phyloP scores from a whole-genome alignment of 1,140 invertebrate genomes.

The Sminthurides bifidus region DNA sequence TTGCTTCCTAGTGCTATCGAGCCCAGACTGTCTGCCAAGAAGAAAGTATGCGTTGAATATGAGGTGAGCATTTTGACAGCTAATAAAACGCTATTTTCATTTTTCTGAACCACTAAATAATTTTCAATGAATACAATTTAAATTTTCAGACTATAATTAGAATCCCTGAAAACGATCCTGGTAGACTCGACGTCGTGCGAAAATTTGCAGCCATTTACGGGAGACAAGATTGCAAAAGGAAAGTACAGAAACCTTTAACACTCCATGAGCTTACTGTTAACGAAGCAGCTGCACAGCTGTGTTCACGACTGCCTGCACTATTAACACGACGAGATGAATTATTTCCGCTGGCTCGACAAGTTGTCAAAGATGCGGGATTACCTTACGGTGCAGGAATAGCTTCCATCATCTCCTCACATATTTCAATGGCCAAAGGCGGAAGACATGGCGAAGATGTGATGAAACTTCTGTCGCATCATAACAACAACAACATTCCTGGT shows the following conservation, averaged over 20 bases:
- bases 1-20: constrained; percentile 76
- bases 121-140: constrained; percentile 5
- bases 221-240: constrained; percentile 87
- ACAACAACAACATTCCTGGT: background rate
- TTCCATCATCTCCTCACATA: background rate
- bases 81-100: background rate
- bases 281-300: constrained; percentile 92
- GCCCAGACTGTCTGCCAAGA: constrained; percentile 69
- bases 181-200: constrained; percentile 82
- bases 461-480: background rate
- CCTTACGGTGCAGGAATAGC: too few relatives aligned
- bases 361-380: constrained; percentile 75
- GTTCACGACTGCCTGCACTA: constrained; percentile 73
- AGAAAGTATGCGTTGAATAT: constrained; percentile 82
- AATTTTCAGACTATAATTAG: constrained; percentile 60
- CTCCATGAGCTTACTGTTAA: constrained; percentile 93
- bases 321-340: constrained; percentile 86
- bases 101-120: background rate
- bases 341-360: constrained; percentile 85
- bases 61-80: constrained; percentile 47
- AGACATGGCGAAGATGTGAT: background rate
- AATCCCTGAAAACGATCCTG: constrained; percentile 75
- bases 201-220: constrained; percentile 95
- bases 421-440: constrained; percentile 6
- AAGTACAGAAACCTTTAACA: constrained; percentile 88